phyloP scores from a whole-genome alignment of 2,888 invertebrate genomes.

The Ormyrus pomaceus region DNA sequence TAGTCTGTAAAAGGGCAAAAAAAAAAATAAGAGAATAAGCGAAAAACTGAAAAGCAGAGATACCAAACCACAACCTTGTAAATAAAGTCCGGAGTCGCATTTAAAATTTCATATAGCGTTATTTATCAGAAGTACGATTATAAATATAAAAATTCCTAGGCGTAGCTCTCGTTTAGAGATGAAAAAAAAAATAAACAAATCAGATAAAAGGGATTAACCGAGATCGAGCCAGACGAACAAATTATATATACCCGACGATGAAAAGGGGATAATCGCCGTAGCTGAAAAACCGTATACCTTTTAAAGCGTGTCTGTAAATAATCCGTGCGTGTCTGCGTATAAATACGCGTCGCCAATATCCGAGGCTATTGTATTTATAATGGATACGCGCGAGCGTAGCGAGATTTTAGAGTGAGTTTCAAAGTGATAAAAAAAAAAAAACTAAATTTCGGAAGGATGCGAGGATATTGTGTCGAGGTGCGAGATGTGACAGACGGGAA shows the following conservation, averaged over 20 bases:
- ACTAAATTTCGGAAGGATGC: slow-evolving; percentile 49
- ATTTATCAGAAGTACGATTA: slow-evolving; percentile 40
- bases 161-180: slow-evolving; percentile 30
- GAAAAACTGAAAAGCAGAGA: slow-evolving; percentile 13
- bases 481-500: slow-evolving; percentile 31
- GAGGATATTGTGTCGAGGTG: slow-evolving; percentile 55
- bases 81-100: slow-evolving; percentile 47
- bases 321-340: slow-evolving; percentile 35
- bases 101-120: slow-evolving; percentile 51
- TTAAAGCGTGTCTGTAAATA: slow-evolving; percentile 48
- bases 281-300: background rate
- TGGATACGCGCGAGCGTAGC: slow-evolving; percentile 40
- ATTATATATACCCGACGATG: background rate
- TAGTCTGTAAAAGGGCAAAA: slow-evolving; percentile 50
- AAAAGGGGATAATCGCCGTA: background rate
- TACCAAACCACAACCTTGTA: slow-evolving; percentile 44
- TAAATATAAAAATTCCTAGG: slow-evolving; percentile 24
- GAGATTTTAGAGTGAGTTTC: slow-evolving; percentile 42
- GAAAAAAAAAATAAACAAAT: background rate
- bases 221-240: slow-evolving; percentile 18
- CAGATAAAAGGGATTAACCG: background rate
- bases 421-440: slow-evolving; percentile 54
- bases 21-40: background rate
- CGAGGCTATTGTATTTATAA: slow-evolving; percentile 34
- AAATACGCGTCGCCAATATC: slow-evolving; percentile 29